Base-by-base conservation (phyloP, 2,797 vertebrate genomes). In the Luscinia luscinia region DNA sequence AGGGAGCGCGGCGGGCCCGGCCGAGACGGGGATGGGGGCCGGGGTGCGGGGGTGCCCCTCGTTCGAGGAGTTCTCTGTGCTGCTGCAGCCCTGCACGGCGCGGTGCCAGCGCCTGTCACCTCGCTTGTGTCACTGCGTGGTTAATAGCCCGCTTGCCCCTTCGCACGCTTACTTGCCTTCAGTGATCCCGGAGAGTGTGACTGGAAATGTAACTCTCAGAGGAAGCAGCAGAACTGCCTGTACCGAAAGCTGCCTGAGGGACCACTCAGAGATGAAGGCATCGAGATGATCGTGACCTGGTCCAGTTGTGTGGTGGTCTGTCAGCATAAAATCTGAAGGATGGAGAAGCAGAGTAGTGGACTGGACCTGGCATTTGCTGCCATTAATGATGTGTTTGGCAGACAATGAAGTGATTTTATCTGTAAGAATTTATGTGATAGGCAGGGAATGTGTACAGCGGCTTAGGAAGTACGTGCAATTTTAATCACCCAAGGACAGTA, bases 21-120 rank as follows among this genome's bases (percentile, higher is more conserved):
- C 34, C 14, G 27, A 16, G n/a, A 10, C 13, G 45, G 34, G n/a
- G 13, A 5, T 2, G 59, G 55, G 69, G 40, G n/a, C 28, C 6
- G 12, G 40, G 45, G n/a, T 12, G 52, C n/a, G 27, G 36, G 22
- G 27, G 11, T 21, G 46, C 3, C 6, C 5, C 11, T 5, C 4
- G 2, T 0, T 8, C 2, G 6, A 13, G 34, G 14, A 11, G 8
- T 3, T 1, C 16, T 15, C 3, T 3, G 30, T 6, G 46, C 20
- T 17, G 58, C 61, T 20, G 64, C 48, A 7, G 48, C 16, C 7
- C 23, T 13, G 15, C 38, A 1, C 9, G 2, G 1, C 5, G 19
- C 7, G 0, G 28, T 16, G 59, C 1, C 22, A 1, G 17, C 32
- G 41, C 18, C 61, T 32, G 49, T 14, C 9, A 6, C 9, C 11